Percentiles rank a stretch among this genome's conserved stretches.
These are phyloP conservation scores for Nephrotoma appendiculata DNA, from an alignment of 2,888 invertebrate species.

Conservation along the genomic window DNA sequence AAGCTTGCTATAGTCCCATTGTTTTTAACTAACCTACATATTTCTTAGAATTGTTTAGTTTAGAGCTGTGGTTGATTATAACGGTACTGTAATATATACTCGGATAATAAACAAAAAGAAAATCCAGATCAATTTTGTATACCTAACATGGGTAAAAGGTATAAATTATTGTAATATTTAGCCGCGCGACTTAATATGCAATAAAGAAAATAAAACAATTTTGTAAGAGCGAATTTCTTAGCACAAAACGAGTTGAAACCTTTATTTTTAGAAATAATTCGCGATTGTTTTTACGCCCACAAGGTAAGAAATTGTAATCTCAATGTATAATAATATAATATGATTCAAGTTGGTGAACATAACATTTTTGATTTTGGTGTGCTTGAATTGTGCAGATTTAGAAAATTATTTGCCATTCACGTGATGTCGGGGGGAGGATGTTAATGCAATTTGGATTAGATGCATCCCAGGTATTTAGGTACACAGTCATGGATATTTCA, in stretches of 20 bases:
- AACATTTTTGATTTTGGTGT: neutral
- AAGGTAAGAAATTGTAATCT: neutral
- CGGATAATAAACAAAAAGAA: neutral
- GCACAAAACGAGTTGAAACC: neutral
- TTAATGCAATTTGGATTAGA: no score
- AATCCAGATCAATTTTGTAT: neutral
- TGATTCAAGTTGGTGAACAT: neutral
- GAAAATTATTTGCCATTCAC: neutral
- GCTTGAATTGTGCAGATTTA: neutral
- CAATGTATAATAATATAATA: neutral
- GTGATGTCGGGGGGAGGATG: neutral
- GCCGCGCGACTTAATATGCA: neutral
- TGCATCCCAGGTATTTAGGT: no score
- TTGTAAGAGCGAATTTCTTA: neutral
- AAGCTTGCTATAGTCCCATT: neutral
- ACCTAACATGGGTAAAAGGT: neutral
- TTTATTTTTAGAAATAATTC: neutral
- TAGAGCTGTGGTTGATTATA: neutral
- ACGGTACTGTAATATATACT: neutral
- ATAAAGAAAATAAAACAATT: neutral
- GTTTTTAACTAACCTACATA: neutral
- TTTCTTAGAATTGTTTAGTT: no score
- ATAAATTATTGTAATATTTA: neutral
- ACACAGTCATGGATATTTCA: no score
- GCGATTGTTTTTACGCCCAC: neutral